These are phyloP conservation scores for Mythimna pallens DNA, from an alignment of 2,888 invertebrate species.

Conservation along the genomic window DNA sequence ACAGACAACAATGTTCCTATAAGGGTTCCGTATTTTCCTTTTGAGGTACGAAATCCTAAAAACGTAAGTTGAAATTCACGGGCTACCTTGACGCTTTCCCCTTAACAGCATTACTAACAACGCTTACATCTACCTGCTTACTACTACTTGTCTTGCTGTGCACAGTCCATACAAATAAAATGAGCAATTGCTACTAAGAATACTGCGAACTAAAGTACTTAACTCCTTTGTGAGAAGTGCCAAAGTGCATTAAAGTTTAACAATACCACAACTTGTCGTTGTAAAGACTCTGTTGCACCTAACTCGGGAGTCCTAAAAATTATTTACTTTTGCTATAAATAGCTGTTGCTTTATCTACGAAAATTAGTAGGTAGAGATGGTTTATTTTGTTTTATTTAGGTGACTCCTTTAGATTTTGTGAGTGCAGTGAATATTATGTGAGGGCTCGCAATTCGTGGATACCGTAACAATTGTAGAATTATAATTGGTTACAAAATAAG, in stretches of 20 bases:
- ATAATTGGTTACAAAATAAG: too few relatives aligned
- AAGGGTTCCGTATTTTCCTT: too few relatives aligned
- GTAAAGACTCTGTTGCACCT: constrained; percentile 43
- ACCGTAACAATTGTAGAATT: too few relatives aligned
- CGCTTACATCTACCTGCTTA: not conserved
- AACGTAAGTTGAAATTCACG: too few relatives aligned
- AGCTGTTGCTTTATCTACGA: not conserved
- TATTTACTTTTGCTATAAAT: constrained; percentile 33
- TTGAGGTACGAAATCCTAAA: too few relatives aligned
- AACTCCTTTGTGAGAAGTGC: constrained; percentile 58
- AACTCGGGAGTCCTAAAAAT: constrained; percentile 45
- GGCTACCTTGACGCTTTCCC: too few relatives aligned
- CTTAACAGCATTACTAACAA: constrained; percentile 4
- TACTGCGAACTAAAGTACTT: constrained; percentile 46
- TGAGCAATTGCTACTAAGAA: constrained; percentile 51
- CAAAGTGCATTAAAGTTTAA: constrained; percentile 74
- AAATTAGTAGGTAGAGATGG: constrained; percentile 3
- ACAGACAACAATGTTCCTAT: too few relatives aligned
- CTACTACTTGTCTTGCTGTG: constrained; percentile 35
- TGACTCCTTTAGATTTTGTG: too few relatives aligned
- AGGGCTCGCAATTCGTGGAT: too few relatives aligned
- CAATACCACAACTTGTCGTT: constrained; percentile 65
- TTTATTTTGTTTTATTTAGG: constrained; percentile 27
- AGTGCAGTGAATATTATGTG: too few relatives aligned
- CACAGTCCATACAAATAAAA: constrained; percentile 61